Conservation (phyloP, 2,113 vertebrate genomes). For the Sebastes fasciatus region DNA sequence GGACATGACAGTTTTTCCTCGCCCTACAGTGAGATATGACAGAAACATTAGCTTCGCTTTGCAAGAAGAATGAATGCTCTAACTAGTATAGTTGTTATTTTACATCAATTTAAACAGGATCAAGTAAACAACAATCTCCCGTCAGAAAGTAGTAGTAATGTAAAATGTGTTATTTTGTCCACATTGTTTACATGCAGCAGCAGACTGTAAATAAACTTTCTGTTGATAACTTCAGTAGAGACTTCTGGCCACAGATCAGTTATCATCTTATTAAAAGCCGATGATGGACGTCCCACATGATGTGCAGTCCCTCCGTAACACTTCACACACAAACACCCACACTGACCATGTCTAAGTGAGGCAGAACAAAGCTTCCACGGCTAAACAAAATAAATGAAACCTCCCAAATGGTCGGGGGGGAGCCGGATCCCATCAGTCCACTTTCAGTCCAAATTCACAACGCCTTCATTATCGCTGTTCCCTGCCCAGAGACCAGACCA, state of each 20-base stretch:
- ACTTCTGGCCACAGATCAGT: neutral
- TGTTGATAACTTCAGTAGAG: neutral
- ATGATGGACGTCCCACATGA: slow-evolving; percentile 21
- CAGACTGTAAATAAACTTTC: too few relatives aligned
- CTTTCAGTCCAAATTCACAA: slow-evolving; percentile 58
- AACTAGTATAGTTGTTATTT: too few relatives aligned
- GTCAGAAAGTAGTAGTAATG: too few relatives aligned
- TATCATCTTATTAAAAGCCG: neutral
- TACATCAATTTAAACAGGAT: too few relatives aligned
- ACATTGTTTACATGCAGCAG: too few relatives aligned
- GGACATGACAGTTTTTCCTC: too few relatives aligned
- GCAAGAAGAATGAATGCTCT: too few relatives aligned
- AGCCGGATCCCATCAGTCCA: slow-evolving; percentile 48
- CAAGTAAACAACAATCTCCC: too few relatives aligned
- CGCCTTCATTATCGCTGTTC: slow-evolving; percentile 67
- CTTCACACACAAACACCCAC: slow-evolving; percentile 16
- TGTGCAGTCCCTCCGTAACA: neutral
- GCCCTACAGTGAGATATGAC: too few relatives aligned
- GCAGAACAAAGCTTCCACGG: slow-evolving; percentile 48
- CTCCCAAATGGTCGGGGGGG: slow-evolving; percentile 19
- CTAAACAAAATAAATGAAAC: slow-evolving; percentile 26
- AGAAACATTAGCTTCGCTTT: too few relatives aligned
- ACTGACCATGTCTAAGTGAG: neutral
- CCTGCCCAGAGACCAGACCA: slow-evolving; percentile 56
- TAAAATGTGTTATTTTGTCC: too few relatives aligned